A percentile compares a stretch with the other conserved stretches of the same genome.
Conservation (phyloP, 2,113 vertebrate species). For the Myrmecobius fasciatus region DNA sequence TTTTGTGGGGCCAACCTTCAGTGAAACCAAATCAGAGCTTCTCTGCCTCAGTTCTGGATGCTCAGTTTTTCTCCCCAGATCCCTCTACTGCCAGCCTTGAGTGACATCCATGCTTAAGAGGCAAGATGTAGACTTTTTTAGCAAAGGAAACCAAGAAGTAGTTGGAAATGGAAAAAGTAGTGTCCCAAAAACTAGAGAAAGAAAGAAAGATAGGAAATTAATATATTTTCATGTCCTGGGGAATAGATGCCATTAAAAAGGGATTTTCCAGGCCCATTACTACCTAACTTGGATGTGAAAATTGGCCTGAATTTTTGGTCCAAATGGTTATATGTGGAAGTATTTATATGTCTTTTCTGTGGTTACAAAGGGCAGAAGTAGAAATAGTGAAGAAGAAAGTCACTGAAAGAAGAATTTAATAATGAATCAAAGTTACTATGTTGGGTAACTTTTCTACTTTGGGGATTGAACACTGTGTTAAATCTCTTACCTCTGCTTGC, state of each 20-base stretch:
- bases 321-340: background rate
- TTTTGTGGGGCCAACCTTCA: too few species aligned
- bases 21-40: too few species aligned
- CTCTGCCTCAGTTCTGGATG: too few species aligned
- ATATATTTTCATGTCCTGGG: background rate
- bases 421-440: background rate
- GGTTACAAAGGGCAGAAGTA: background rate
- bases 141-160: background rate
- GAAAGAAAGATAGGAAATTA: background rate
- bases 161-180: background rate
- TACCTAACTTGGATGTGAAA: background rate
- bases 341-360: background rate
- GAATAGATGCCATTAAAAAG: background rate
- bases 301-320: background rate
- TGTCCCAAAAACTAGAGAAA: background rate
- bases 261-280: background rate
- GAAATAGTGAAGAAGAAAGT: background rate
- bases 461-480: too few species aligned
- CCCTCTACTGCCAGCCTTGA: background rate
- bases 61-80: too few species aligned
- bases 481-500: too few species aligned
- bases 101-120: background rate
- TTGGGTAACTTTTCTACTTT: background rate
- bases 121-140: background rate
- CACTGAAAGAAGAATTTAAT: background rate